Evolutionary conservation across 2,113 vertebrate species (phyloP).

Genomic region (Paracanthobrama guichenoti): DNA sequence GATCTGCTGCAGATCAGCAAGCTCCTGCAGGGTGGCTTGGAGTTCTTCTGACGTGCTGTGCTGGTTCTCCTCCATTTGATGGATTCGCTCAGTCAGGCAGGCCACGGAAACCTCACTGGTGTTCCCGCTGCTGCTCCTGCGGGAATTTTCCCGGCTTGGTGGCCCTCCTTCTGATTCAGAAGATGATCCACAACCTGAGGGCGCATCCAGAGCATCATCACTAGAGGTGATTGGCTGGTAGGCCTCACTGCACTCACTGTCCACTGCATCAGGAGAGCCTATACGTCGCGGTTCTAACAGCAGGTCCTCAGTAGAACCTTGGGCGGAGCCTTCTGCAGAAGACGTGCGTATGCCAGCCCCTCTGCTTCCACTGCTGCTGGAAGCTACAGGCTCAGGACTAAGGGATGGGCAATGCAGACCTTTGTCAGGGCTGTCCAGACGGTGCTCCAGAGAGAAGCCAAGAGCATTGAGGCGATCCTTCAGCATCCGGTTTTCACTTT

Average conservation of each 20-base stretch:
- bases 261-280: conserved; percentile 85
- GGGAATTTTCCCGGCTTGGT: conserved; percentile 71
- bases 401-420: conserved; percentile 78
- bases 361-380: conserved; percentile 66
- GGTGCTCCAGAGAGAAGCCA: conserved; percentile 87
- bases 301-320: conserved; percentile 86
- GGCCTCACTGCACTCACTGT: conserved; percentile 88
- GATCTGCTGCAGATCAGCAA: conserved; percentile 87
- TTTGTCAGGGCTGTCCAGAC: conserved; percentile 82
- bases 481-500: conserved; percentile 89
- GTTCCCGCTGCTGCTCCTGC: conserved; percentile 83
- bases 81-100: conserved; percentile 86
- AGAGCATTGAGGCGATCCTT: conserved; percentile 87
- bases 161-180: conserved; percentile 82
- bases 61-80: conserved; percentile 91
- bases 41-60: conserved; percentile 88
- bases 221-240: conserved; percentile 88
- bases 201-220: conserved; percentile 87
- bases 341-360: conserved; percentile 71
- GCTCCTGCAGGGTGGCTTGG: conserved; percentile 86
- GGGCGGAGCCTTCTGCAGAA: conserved; percentile 85
- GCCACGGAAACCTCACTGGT: conserved; percentile 85
- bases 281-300: conserved; percentile 82
- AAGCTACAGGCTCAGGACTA: conserved; percentile 75
- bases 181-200: conserved; percentile 77